Evolutionary conservation across 2,888 invertebrate species (phyloP).

Genomic region (Oscheius sp.): DNA sequence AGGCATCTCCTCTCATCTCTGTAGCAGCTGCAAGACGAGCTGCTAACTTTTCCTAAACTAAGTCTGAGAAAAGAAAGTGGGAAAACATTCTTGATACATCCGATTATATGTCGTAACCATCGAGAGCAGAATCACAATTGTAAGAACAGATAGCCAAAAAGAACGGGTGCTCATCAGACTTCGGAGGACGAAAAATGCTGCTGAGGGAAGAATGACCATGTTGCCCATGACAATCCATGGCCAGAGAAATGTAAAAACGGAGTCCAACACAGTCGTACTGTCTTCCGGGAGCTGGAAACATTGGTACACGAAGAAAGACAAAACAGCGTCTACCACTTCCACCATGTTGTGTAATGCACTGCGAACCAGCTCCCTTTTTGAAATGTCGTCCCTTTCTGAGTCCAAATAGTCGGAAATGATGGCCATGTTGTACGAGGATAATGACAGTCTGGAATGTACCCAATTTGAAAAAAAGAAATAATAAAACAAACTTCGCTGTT

Average conservation of each 20-base stretch:
- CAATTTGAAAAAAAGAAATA: neutral
- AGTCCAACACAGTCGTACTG: slow-evolving; percentile 1
- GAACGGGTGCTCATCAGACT: slow-evolving; percentile 36
- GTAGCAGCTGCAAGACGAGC: slow-evolving; percentile 30
- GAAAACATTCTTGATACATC: slow-evolving; percentile 29
- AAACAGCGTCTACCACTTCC: slow-evolving; percentile 25
- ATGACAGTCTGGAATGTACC: slow-evolving; percentile 24
- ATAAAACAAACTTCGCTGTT: slow-evolving; percentile 10
- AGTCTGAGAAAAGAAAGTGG: neutral
- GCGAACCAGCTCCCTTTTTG: slow-evolving; percentile 28
- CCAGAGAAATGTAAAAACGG: slow-evolving; percentile 9
- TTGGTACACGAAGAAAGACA: neutral
- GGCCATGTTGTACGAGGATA: slow-evolving; percentile 36
- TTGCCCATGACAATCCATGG: slow-evolving; percentile 36
- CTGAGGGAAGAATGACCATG: slow-evolving; percentile 26
- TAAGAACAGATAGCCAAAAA: slow-evolving; percentile 25
- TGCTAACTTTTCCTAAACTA: slow-evolving; percentile 28
- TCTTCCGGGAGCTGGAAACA: slow-evolving; percentile 31
- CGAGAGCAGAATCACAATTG: slow-evolving; percentile 26
- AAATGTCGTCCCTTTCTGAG: neutral
- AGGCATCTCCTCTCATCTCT: slow-evolving; percentile 34
- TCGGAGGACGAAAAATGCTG: slow-evolving; percentile 33
- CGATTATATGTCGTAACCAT: slow-evolving; percentile 36
- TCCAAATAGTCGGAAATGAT: slow-evolving; percentile 33
- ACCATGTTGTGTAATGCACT: slow-evolving; percentile 37